These are phyloP conservation scores for Dendrocopos noguchii DNA, from an alignment of 2,113 vertebrate species.

Conservation along the genomic window DNA sequence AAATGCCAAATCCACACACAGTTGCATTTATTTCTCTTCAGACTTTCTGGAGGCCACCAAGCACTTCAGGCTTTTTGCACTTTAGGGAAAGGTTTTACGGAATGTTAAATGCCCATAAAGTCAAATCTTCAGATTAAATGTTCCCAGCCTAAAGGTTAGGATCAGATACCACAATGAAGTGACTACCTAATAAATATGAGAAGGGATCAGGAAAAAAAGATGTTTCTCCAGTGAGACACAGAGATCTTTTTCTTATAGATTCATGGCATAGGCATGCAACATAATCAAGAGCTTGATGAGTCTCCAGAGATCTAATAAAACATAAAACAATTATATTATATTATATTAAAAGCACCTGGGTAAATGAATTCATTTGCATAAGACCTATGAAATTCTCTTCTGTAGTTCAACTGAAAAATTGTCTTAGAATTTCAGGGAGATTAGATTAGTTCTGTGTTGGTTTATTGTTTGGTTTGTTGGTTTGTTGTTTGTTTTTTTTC, in stretches of 20 bases:
- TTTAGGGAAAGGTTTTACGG: neutral
- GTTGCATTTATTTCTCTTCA: neutral
- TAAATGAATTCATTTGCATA: neutral
- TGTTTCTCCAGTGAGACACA: neutral
- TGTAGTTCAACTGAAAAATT: neutral
- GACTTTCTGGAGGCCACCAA: neutral
- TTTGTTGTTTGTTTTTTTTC: neutral
- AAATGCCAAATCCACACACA: neutral
- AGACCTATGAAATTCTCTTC: neutral
- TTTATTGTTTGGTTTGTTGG: no score
- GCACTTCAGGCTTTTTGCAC: neutral
- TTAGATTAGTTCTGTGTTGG: neutral
- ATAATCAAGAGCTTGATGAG: neutral
- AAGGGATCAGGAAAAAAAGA: neutral
- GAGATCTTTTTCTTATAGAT: neutral
- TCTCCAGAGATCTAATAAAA: neutral
- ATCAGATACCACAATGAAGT: neutral
- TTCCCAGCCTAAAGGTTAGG: neutral
- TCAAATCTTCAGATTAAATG: neutral
- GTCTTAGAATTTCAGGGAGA: neutral
- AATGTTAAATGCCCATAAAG: neutral
- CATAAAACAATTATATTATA: neutral
- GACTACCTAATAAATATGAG: neutral
- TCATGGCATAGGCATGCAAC: neutral
- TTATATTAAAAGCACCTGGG: neutral